These are phyloP conservation scores for Phycodurus eques DNA, from an alignment of 2,113 vertebrate species.

Conservation along the genomic window DNA sequence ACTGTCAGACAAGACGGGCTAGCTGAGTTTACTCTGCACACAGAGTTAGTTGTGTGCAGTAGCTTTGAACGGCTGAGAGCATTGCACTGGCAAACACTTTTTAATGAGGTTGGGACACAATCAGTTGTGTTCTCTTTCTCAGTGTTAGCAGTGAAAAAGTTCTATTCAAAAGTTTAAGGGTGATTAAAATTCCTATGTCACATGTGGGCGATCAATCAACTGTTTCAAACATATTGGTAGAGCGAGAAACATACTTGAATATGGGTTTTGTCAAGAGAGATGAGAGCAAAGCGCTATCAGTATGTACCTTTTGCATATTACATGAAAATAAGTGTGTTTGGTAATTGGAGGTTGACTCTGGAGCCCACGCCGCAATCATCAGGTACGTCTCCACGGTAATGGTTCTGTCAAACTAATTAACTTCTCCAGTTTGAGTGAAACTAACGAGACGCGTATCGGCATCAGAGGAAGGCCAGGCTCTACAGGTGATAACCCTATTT, in stretches of 20 bases:
- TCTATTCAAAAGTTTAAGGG: constrained; percentile 16
- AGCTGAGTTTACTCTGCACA: constrained; percentile 51
- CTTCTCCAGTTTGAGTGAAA: constrained; percentile 88
- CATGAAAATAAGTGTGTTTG: constrained; percentile 48
- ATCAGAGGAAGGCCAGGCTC: constrained; percentile 92
- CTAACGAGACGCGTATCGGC: constrained; percentile 89
- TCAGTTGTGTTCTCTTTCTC: constrained; percentile 43
- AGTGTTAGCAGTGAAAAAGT: constrained; percentile 35
- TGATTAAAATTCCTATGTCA: constrained; percentile 12
- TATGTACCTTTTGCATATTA: constrained; percentile 7
- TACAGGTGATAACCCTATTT: constrained; percentile 99
- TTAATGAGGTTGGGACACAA: constrained; percentile 66
- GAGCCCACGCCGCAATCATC: constrained; percentile 68
- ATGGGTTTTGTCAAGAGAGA: constrained; percentile 8
- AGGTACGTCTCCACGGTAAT: constrained; percentile 78
- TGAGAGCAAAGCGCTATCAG: constrained; percentile 1
- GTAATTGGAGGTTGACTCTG: constrained; percentile 75
- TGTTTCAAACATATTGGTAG: constrained; percentile 22
- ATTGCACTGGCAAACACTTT: constrained; percentile 54
- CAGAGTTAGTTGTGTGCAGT: constrained; percentile 35
- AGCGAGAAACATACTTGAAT: constrained; percentile 9
- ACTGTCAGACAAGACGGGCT: constrained; percentile 62
- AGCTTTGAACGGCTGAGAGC: constrained; percentile 53
- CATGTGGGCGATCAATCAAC: constrained; percentile 34
- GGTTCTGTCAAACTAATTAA: constrained; percentile 94